Percentiles rank a stretch among this genome's conserved stretches.
phyloP scores from a whole-genome alignment of 2,797 vertebrate species.

The Urocyon cinereoargenteus region DNA sequence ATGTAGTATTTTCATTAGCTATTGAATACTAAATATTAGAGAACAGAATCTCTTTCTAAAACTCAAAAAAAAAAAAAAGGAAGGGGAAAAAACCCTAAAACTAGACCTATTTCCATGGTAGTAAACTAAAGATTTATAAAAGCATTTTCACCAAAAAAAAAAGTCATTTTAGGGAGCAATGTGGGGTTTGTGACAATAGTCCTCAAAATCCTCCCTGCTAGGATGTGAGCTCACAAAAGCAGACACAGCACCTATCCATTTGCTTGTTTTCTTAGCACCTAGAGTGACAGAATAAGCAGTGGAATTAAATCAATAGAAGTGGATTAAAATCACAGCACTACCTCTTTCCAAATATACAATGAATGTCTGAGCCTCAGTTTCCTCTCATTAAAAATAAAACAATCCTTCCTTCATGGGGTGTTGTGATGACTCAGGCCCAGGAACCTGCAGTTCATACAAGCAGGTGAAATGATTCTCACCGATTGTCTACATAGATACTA shows the following conservation, averaged over 20 bases:
- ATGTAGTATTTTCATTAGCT: not conserved
- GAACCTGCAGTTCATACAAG: not conserved
- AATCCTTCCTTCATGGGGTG: not conserved
- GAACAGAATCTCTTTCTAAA: not conserved
- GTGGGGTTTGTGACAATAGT: not conserved
- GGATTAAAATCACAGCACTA: not conserved
- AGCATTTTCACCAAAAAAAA: not conserved
- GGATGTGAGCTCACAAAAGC: not conserved
- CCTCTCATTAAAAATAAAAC: not conserved
- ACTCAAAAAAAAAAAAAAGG: not conserved
- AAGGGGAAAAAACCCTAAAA: not conserved
- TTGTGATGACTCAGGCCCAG: not conserved
- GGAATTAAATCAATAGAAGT: not conserved
- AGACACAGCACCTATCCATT: not conserved
- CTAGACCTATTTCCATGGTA: not conserved
- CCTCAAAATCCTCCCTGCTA: not conserved
- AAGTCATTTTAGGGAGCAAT: not conserved
- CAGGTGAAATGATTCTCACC: not conserved
- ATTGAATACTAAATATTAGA: not conserved
- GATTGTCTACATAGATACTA: not conserved
- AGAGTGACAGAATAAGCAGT: not conserved
- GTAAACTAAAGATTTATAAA: slow-evolving; percentile 40
- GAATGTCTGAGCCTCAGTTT: not conserved
- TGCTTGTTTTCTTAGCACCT: not conserved
- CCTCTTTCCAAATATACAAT: not conserved